Base-by-base conservation (phyloP, 2,797 vertebrate genomes). In the Premnoplex brunnescens region DNA sequence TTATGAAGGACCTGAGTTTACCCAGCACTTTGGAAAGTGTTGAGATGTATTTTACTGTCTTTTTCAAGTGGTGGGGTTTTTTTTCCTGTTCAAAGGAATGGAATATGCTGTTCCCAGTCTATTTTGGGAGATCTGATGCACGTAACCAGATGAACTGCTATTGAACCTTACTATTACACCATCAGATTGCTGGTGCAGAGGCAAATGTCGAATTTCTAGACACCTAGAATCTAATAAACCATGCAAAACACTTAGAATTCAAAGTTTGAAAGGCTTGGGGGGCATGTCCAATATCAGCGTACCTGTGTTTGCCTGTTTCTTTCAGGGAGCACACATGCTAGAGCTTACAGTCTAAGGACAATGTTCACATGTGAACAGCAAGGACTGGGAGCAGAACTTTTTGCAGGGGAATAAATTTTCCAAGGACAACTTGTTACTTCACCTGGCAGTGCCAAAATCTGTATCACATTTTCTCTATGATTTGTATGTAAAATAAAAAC, bases 51-150 rank as follows among this genome's bases (percentile, higher is more conserved):
- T 89, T 92, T 69, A 76, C 43, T 90, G 55, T 79, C 59, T 63
- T 89, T 88, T 37, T 59, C 19, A 21, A 75, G 71, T 51, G 51
- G 7, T 43, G 21, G 19, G 18, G 46, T 44, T 80, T 72, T 67
- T 69, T 11, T 12, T 24, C 22, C 66, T 69, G 6, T 75, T 90
- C 12, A 8, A 55, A 95, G 48, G 46, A 89, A 73, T 66, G 51
- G 81, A 93, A 93, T 95, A 94, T 49, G 14, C 48, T 89, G 92
- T 82, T 94, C 89, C 71, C 36, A 73, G 46, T 76, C 41, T 46
- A 82, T 93, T 34, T 19, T 2, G 32, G 37, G 51, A 92, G 37
- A 27, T 62, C 58, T 64, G 68, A 37, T 93, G 73, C 68, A 80
- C 4, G 8, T 74, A 94, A 71, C 79, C 27, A 81, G 51, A 68